These are phyloP conservation scores for Drepanosiphum platanoidis DNA, from an alignment of 2,888 invertebrate genomes.

Conservation along the genomic window DNA sequence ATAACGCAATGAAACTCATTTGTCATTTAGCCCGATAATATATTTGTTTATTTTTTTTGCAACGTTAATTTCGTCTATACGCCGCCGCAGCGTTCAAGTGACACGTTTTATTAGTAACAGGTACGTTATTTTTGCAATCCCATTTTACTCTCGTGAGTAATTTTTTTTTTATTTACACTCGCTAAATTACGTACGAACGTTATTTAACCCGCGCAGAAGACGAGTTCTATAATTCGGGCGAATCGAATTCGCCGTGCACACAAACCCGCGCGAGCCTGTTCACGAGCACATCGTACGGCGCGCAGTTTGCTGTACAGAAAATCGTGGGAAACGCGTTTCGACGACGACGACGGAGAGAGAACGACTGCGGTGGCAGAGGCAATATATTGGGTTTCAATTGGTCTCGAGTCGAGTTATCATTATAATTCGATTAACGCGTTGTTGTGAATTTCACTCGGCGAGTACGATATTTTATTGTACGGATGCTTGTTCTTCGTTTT, in stretches of 20 bases:
- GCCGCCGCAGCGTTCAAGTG: background rate
- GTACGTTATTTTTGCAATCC: background rate
- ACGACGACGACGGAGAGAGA: too few species aligned
- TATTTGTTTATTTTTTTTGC: background rate
- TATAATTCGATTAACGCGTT: background rate
- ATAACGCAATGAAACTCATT: background rate
- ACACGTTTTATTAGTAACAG: background rate
- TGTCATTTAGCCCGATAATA: background rate
- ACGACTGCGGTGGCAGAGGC: too few species aligned
- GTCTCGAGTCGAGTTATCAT: background rate
- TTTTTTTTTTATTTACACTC: too few species aligned
- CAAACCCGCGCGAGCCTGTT: background rate
- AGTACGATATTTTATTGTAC: background rate
- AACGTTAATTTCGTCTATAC: background rate
- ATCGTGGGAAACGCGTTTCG: background rate
- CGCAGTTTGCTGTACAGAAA: background rate
- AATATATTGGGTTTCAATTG: background rate
- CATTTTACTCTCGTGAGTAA: too few species aligned
- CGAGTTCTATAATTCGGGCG: too few species aligned
- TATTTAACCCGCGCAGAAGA: too few species aligned
- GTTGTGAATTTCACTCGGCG: background rate
- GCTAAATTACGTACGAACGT: too few species aligned
- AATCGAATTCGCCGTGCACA: background rate
- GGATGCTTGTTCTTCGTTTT: background rate
- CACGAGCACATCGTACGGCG: background rate